Base-by-base conservation (phyloP, 2,113 vertebrate species). In the Pleuronectes platessa region DNA sequence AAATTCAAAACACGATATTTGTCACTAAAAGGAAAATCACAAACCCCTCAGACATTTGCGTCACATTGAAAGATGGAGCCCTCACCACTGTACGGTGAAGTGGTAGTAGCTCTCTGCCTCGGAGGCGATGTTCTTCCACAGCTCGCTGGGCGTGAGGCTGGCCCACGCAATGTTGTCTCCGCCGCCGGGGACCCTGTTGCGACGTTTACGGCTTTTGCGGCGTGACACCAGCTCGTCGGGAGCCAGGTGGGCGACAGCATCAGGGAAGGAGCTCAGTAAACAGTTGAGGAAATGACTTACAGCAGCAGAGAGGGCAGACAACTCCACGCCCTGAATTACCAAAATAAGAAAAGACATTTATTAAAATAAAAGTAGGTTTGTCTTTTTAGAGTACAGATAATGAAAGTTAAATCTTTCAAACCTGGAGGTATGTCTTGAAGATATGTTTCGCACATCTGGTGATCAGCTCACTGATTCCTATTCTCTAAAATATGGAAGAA, bases 241-340 rank as follows among this genome's bases (percentile, higher is more conserved):
- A 0, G 97, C 97, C 45, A 99, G 95, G 86, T 99, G 98, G 76
- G 97, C 97, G 26, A 98, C 95, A 0, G 97, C 96, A 5, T 99
- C 98, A 1, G 97, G 95, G 88, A 96, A 99, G 82, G 98, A 97
- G 93, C 97, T 99, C 84, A 99, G 90, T 87, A 99, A 97, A 93
- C 98, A 99, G 85, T 99, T 99, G 56, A 99, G 95, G 93, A 98
- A 99, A 91, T 98, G 98, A 92, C 97, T 99, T 74, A 99, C 98
- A 81, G 98, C 97, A 0, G 97, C 97, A 0, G 98, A 99, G 7
- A 99, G 95, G 58, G 97, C 98, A 0, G 97, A 99, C 86, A 99
- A 90, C 90, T 99, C 98, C 40, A 98, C 98, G 0, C 97, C 97
- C 98, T 99, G 27, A 18, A 56, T 0, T 6, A 71, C 21, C 15